phyloP scores from a whole-genome alignment of 2,113 vertebrate species.

The Neodontobutis hainanensis region DNA sequence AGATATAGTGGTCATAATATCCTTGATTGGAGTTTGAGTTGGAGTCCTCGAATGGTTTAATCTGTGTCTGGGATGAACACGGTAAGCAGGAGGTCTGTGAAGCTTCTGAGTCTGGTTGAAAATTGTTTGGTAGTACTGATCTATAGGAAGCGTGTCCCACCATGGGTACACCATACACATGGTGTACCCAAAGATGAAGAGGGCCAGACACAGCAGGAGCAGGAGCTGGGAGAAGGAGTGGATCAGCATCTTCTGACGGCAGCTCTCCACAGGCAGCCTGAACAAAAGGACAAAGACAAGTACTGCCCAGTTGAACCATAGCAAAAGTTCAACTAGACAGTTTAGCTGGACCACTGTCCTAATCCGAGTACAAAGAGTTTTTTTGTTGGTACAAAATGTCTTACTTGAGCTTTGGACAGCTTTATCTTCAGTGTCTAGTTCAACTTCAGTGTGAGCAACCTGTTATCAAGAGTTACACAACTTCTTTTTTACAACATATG shows the following conservation, averaged over 20 bases:
- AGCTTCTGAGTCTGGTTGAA: not conserved
- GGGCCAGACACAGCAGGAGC: conserved; percentile 8
- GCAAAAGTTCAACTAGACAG: too few species aligned
- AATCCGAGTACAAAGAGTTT: too few species aligned
- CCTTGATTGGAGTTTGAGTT: not conserved
- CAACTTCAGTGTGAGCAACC: too few species aligned
- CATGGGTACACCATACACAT: not conserved
- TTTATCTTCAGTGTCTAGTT: too few species aligned
- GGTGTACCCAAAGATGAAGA: not conserved
- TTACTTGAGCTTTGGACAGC: too few species aligned
- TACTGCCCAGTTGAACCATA: not conserved
- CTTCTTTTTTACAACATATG: too few species aligned
- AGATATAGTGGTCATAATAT: too few species aligned
- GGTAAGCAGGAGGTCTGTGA: not conserved
- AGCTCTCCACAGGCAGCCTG: not conserved
- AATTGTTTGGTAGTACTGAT: not conserved
- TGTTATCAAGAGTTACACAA: too few species aligned
- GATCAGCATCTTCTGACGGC: not conserved
- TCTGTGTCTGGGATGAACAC: not conserved
- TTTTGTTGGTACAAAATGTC: too few species aligned
- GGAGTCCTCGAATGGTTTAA: accelerated
- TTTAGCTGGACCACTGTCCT: too few species aligned
- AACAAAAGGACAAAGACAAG: conserved; percentile 4
- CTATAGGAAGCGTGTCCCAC: not conserved
- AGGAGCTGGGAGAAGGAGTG: conserved; percentile 25